These are phyloP conservation scores for Neomorphus geoffroyi DNA, from an alignment of 2,797 vertebrate species.

Conservation along the genomic window DNA sequence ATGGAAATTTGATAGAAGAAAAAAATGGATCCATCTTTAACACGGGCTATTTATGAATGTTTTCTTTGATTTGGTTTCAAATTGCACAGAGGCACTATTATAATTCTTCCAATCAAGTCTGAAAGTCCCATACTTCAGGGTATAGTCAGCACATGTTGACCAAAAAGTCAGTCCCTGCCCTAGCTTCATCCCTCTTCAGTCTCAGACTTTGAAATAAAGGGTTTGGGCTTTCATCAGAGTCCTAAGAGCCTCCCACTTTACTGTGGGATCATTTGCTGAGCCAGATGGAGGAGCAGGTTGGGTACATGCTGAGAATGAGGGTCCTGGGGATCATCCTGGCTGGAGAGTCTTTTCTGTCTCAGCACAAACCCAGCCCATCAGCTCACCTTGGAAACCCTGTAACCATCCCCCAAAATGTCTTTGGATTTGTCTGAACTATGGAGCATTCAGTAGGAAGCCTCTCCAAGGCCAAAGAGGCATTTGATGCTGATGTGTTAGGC, in stretches of 20 bases:
- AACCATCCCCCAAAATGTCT: rapidly evolving
- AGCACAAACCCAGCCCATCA: neutral
- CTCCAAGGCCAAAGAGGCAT: neutral
- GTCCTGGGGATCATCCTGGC: neutral
- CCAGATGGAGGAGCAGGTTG: neutral
- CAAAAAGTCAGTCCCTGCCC: neutral
- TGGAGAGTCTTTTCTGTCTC: neutral
- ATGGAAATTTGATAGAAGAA: conserved; percentile 45
- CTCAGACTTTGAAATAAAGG: neutral
- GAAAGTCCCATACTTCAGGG: neutral
- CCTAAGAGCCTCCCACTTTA: neutral
- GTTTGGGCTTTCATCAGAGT: neutral
- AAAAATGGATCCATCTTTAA: conserved; percentile 36
- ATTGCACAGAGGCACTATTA: neutral
- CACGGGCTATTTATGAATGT: conserved; percentile 13
- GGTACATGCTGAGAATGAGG: neutral
- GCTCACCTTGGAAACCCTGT: neutral
- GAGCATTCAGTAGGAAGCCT: neutral
- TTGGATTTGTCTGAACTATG: neutral
- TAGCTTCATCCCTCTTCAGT: neutral
- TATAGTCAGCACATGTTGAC: neutral
- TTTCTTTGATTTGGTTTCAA: conserved; percentile 41
- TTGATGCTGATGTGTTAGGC: neutral
- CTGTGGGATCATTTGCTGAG: neutral
- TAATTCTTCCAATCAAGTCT: neutral